Evolutionary conservation across 2,797 vertebrate genomes (phyloP), one percentile per base, ranked within the genome.

Genomic region (Leptoclinus maculatus): DNA sequence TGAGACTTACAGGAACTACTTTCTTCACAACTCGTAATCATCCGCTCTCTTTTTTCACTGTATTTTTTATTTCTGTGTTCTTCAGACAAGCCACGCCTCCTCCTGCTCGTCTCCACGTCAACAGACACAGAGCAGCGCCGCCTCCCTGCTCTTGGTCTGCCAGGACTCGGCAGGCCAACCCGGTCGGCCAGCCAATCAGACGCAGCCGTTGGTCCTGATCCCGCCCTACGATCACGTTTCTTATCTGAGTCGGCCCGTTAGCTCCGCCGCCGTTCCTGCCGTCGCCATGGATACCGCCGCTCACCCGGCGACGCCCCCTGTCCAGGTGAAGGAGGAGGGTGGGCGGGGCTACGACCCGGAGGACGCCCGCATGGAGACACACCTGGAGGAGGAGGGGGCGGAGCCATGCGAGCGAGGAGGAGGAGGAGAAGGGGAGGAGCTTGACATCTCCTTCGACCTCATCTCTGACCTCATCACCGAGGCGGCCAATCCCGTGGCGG

Each of bases 401-500:
- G 66, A 78, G 64, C 84, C 79, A 25, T 77, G 83, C 0, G 78
- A 87, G 23, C 78, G 58, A 0, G 85, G 78, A 47, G 65, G 90
- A 90, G 21, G 92, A 96, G 73, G 58, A 0, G 85, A 75, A 47
- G 93, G 87, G 65, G 90, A 90, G 21, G 93, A 96, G 72, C 91
- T 95, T 0, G 93, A 96, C 70, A 95, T 97, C 51, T 94, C 96
- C 21, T 96, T 97, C 38, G 95, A 97, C 87, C 95, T 97, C 39
- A 97, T 97, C 82, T 95, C 96, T 4, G 96, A 97, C 83, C 93
- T 97, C 81, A 96, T 97, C 71, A 89, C 89, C 0, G 95, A 94
- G 1, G 93, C 93, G n/a, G 49, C 89, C 36, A 72, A 70, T 56
- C 82, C 85, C 0, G 17, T 56, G 1, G 2, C 64, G 0, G 32